These are phyloP conservation scores for Cryptosula pallasiana DNA, from an alignment of 2,888 invertebrate species.

Conservation along the genomic window DNA sequence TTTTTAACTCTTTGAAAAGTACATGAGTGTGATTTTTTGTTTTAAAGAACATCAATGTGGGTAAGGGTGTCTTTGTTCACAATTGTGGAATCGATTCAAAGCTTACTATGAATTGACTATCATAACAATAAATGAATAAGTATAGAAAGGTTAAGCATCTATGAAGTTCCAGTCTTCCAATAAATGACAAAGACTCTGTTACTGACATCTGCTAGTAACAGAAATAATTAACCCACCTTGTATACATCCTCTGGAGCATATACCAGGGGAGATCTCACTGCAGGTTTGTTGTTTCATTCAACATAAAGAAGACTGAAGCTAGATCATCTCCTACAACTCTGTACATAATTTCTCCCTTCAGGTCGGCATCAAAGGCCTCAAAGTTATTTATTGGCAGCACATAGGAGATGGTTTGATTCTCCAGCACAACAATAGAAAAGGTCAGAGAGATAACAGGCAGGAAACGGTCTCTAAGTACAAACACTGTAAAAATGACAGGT, in stretches of 20 bases:
- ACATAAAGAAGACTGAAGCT: background rate
- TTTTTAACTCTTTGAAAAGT: background rate
- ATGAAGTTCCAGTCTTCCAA: no score
- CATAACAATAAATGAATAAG: no score
- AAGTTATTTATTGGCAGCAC: background rate
- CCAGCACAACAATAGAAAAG: background rate
- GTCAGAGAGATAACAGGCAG: background rate
- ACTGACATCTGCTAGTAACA: no score
- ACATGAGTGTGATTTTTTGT: no score
- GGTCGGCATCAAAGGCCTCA: background rate
- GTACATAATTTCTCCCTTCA: background rate
- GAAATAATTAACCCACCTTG: background rate
- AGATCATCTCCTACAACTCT: background rate
- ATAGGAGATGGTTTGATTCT: slow-evolving; percentile 1
- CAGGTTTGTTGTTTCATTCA: slow-evolving; percentile 11
- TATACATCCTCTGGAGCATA: background rate
- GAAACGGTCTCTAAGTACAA: background rate
- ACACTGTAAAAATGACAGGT: background rate
- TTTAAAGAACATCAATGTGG: no score
- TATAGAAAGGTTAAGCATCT: no score
- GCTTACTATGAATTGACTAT: no score
- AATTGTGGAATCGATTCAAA: no score
- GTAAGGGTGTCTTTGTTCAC: no score
- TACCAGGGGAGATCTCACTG: background rate
- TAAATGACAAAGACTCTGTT: no score